Evolutionary conservation across 2,888 invertebrate genomes (phyloP).

Genomic region (Matsumyia berberina): DNA sequence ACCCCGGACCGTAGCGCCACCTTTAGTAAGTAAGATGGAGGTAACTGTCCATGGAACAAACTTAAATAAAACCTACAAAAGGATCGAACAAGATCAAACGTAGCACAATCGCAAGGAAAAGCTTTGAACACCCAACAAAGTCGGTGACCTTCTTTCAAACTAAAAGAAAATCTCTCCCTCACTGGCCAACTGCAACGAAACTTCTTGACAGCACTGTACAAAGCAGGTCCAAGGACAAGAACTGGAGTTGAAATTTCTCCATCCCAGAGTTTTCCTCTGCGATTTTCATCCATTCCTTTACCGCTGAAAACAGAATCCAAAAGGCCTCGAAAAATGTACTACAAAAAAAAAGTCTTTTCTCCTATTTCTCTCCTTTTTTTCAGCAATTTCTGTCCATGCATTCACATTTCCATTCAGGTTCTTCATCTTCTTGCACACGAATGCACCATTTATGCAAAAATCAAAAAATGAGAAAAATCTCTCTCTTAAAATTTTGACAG

Average conservation of each 20-base stretch:
- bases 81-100: too few species aligned
- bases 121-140: too few species aligned
- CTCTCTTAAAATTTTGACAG: slow-evolving; percentile 58
- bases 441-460: slow-evolving; percentile 32
- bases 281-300: slow-evolving; percentile 8
- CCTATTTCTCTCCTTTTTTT: not conserved
- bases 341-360: not conserved
- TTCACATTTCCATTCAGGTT: not conserved
- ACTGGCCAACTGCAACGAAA: not conserved
- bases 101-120: too few species aligned
- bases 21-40: too few species aligned
- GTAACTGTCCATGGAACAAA: too few species aligned
- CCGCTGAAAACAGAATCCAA: not conserved
- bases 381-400: slow-evolving; percentile 4
- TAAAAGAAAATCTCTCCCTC: too few species aligned
- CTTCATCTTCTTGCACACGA: slow-evolving; percentile 20
- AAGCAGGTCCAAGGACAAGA: slow-evolving; percentile 47
- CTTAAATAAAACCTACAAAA: too few species aligned
- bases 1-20: too few species aligned
- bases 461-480: not conserved
- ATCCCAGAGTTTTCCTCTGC: not conserved
- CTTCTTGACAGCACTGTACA: not conserved
- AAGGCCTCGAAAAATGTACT: not conserved
- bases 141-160: too few species aligned
- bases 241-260: slow-evolving; percentile 17